Evolutionary conservation across 2,888 invertebrate genomes (phyloP), one percentile per base, ranked within the genome.

Genomic region (Eristalis tenax): DNA sequence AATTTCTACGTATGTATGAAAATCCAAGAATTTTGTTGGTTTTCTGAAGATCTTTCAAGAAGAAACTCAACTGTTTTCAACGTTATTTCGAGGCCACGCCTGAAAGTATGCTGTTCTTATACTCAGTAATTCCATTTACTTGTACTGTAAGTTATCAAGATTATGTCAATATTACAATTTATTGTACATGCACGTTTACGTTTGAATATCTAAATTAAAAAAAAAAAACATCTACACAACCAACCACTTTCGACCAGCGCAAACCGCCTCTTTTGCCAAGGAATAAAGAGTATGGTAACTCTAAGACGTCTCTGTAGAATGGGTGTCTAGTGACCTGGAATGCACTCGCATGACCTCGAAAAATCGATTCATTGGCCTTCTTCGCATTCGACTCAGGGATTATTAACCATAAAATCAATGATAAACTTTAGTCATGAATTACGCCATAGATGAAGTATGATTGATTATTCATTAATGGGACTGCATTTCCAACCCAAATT

Each of bases 391-490:
- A 8, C 35, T 3, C 23, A 70, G 18, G n/a, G 63, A 18, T 43
- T 15, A 18, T 38, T 23, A 23, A 26, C 38, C 13, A 35, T 56
- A 57, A 38, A 64, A 38, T 64, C 18, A 28, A 43, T 43, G 26
- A 13, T 35, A 13, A 43, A 43, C n/a, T 18, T 71, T 40, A 15
- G 4, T 28, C 38, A 15, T 18, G 23, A 38, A 38, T 38, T 64
- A 26, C 22, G 6, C 35, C 26, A 15, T 43, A 32, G 28, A 23
- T 64, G 13, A 38, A 65, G 32, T 18, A 69, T 63, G 50, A 70
- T 77, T 70, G 63, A 69, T 64, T 64, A 77, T 70, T 77, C 32
- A 64, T 77, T 77, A 38, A 70, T 64, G 63, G 11, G 26, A 38
- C 32, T 77, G 63, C 68, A 70, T 50, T 63, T 43, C 22, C 11